Percentiles rank a stretch among this genome's conserved stretches.
phyloP scores from a whole-genome alignment of 2,888 invertebrate species.

The Cephus runcator region DNA sequence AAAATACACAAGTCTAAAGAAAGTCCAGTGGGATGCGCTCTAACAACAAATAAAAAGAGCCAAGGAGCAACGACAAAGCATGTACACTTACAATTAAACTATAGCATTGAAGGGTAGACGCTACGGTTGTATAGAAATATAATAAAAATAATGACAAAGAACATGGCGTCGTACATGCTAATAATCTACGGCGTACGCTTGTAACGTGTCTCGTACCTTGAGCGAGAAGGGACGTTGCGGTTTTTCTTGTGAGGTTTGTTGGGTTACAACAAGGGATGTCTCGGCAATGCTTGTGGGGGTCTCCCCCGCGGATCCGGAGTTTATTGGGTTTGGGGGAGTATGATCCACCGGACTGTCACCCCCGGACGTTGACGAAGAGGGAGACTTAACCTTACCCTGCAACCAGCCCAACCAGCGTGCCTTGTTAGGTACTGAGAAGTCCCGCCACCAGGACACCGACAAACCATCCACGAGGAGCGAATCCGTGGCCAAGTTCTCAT shows the following conservation, averaged over 20 bases:
- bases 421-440: constrained; percentile 60
- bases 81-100: background rate
- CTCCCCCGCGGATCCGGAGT: constrained; percentile 57
- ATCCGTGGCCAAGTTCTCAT: constrained; percentile 31
- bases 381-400: constrained; percentile 66
- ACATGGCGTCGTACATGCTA: constrained; percentile 10
- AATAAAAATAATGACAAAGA: constrained; percentile 38
- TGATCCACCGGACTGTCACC: constrained; percentile 63
- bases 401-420: constrained; percentile 64
- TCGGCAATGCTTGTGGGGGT: constrained; percentile 53
- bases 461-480: constrained; percentile 19
- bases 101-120: background rate
- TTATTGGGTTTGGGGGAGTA: constrained; percentile 57
- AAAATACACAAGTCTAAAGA: background rate
- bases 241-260: constrained; percentile 65
- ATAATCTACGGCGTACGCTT: background rate
- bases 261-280: constrained; percentile 48
- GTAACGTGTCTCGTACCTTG: constrained; percentile 65
- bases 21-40: background rate
- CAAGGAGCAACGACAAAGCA: background rate
- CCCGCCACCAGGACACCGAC: constrained; percentile 49
- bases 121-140: constrained; percentile 21
- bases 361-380: constrained; percentile 63
- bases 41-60: background rate
- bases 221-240: constrained; percentile 72